Conservation (phyloP, 2,797 vertebrate species). For the Enteromius fasciolatus region DNA sequence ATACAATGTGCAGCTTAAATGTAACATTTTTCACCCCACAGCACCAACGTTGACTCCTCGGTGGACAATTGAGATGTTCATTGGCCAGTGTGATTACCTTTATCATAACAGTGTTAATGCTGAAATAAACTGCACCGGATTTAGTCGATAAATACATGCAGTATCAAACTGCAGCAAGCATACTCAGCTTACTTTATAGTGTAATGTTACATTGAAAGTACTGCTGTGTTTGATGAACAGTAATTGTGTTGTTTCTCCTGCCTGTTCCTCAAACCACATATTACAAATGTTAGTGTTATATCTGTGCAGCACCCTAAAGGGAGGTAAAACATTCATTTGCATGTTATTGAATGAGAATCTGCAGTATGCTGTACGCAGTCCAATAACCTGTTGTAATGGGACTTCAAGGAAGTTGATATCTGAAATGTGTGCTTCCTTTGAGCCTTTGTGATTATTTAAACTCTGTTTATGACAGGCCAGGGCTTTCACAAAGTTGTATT, state of each 20-base stretch:
- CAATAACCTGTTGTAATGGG: not conserved
- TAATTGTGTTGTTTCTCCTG: slow-evolving; percentile 4
- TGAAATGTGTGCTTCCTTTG: slow-evolving; percentile 8
- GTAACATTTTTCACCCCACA: not conserved
- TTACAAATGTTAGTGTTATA: not conserved
- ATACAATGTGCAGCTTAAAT: not conserved
- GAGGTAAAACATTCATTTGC: not conserved
- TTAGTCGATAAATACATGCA: not conserved
- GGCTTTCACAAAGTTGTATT: not conserved
- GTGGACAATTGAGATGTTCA: not conserved
- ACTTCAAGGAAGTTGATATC: not conserved
- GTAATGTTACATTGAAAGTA: not conserved
- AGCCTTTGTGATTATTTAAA: not conserved
- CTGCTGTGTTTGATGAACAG: not conserved
- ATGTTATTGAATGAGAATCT: slow-evolving; percentile 12
- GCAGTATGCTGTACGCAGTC: not conserved
- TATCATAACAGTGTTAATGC: not conserved
- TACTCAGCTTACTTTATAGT: not conserved
- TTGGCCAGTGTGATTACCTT: not conserved
- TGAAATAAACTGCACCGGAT: not conserved
- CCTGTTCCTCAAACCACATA: slow-evolving; percentile 1
- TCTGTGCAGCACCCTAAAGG: not conserved
- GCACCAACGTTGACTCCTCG: not conserved
- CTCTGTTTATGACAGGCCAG: not conserved
- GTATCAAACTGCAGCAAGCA: not conserved